A percentile compares a stretch with the other conserved stretches of the same genome.
phyloP scores from a whole-genome alignment of 2,113 vertebrate genomes.

The Callipepla squamata region DNA sequence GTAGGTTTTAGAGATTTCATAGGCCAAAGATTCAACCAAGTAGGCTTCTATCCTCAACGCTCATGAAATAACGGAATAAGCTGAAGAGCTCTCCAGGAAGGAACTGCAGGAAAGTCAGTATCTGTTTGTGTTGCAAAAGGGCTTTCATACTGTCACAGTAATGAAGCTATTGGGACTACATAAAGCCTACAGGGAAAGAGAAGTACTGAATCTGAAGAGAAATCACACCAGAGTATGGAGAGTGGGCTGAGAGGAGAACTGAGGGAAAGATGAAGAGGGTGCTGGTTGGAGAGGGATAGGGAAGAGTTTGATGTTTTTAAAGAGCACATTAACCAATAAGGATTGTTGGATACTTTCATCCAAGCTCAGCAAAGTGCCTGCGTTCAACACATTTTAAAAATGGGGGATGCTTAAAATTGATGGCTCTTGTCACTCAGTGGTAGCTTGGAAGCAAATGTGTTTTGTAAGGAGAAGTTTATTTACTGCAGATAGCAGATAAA shows the following conservation, averaged over 20 bases:
- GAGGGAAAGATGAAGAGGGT: neutral
- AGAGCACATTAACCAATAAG: neutral
- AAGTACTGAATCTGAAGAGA: slow-evolving; percentile 15
- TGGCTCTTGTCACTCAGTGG: neutral
- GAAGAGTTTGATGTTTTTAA: neutral
- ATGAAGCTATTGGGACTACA: slow-evolving; percentile 17
- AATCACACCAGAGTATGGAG: neutral
- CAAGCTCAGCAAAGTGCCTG: rapidly evolving
- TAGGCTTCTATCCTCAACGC: slow-evolving; percentile 13
- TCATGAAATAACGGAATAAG: neutral
- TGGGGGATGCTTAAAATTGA: neutral
- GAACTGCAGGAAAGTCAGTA: slow-evolving; percentile 12
- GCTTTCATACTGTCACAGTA: slow-evolving; percentile 31
- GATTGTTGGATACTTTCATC: neutral
- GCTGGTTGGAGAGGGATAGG: neutral
- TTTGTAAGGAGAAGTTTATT: slow-evolving; percentile 59
- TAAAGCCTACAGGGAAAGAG: slow-evolving; percentile 11
- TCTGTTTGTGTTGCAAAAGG: slow-evolving; percentile 29
- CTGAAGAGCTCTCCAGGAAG: slow-evolving; percentile 36
- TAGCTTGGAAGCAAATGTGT: slow-evolving; percentile 5
- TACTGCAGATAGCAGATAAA: slow-evolving; percentile 56
- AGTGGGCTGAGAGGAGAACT: neutral
- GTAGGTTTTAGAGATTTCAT: neutral
- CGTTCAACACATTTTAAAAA: neutral
- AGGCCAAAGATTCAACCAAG: neutral